Evolutionary conservation across 2,113 vertebrate species (phyloP).

Genomic region (Macaca nemestrina): DNA sequence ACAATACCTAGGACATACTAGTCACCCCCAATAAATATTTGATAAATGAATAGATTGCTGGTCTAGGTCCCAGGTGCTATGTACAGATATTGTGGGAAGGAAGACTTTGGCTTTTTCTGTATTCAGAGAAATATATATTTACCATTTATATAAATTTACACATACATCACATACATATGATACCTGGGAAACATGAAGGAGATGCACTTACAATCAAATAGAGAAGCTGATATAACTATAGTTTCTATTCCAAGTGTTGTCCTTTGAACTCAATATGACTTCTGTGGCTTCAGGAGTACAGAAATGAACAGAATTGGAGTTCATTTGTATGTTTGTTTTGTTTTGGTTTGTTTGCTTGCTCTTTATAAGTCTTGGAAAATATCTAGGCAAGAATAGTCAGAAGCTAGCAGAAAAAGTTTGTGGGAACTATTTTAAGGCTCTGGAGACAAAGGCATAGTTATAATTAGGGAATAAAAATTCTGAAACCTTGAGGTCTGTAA

Average conservation of each 20-base stretch:
- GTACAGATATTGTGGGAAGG: too few relatives aligned
- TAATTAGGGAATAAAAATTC: background rate
- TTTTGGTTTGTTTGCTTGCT: background rate
- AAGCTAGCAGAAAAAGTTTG: background rate
- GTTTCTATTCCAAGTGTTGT: background rate
- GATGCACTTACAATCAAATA: background rate
- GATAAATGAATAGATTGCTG: background rate
- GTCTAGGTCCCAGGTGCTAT: background rate
- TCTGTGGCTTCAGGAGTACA: background rate
- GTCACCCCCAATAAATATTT: background rate
- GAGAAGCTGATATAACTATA: background rate
- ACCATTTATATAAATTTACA: background rate
- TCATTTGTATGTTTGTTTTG: background rate
- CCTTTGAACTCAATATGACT: background rate
- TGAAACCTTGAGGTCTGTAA: background rate
- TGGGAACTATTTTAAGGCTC: background rate
- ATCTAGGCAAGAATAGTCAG: background rate
- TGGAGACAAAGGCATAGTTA: background rate
- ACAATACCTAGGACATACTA: background rate
- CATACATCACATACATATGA: background rate
- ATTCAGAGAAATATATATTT: too few relatives aligned
- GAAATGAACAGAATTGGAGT: background rate
- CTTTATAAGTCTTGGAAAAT: background rate
- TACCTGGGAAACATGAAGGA: background rate
- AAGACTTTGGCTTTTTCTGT: too few relatives aligned